phyloP scores from a whole-genome alignment of 2,113 vertebrate genomes.

The Struthio camelus region DNA sequence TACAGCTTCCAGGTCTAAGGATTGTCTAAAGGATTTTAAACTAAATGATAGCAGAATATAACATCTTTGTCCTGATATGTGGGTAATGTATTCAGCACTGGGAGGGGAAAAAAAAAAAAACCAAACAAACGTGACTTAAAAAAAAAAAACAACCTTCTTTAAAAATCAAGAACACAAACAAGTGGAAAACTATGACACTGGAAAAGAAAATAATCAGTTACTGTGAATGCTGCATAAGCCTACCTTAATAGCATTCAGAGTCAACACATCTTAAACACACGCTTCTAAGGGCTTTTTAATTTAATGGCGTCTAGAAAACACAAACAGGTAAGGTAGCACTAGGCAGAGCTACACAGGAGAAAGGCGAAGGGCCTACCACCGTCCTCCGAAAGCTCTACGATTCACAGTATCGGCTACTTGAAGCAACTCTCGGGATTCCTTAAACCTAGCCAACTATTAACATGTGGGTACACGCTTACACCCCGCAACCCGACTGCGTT shows the following conservation, averaged over 20 bases:
- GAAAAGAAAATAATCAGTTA: neutral
- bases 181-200: conserved; percentile 32
- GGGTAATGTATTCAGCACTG: neutral
- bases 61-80: neutral
- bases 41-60: neutral
- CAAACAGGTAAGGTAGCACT: neutral
- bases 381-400: conserved; percentile 68
- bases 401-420: conserved; percentile 76
- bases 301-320: conserved; percentile 32
- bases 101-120: neutral
- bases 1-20: neutral
- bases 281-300: conserved; percentile 45
- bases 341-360: neutral
- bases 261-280: conserved; percentile 26
- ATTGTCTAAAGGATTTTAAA: neutral
- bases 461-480: neutral
- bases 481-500: conserved; percentile 31
- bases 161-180: conserved; percentile 50
- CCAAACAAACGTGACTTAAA: neutral
- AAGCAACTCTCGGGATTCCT: conserved; percentile 70
- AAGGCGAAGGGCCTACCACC: conserved; percentile 19
- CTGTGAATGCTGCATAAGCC: conserved; percentile 29
- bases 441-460: conserved; percentile 55
- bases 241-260: conserved; percentile 33
- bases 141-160: neutral